These are phyloP conservation scores for Drosophila watanabei DNA, from an alignment of 1,140 invertebrate genomes.

Conservation along the genomic window DNA sequence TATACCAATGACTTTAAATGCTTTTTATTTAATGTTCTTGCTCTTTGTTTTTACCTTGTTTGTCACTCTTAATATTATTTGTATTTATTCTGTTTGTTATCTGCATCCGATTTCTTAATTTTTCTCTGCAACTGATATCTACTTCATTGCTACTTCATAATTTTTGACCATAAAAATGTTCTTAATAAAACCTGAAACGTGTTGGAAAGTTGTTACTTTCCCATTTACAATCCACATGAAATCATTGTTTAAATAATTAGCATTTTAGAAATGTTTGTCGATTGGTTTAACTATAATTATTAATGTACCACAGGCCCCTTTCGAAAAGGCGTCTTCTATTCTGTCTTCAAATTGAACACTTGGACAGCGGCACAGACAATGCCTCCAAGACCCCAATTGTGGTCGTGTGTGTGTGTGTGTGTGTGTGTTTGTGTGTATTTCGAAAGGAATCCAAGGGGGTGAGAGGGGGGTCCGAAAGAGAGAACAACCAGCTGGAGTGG, in stretches of 20 bases:
- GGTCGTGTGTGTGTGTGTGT: not conserved
- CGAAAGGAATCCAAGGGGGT: constrained; percentile 12
- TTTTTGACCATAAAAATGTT: not conserved
- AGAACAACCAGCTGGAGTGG: constrained; percentile 33
- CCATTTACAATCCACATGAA: not conserved
- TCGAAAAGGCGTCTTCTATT: constrained; percentile 13
- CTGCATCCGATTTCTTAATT: not conserved
- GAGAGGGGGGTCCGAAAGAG: not conserved
- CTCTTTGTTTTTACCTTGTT: not conserved
- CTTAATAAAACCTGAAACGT: not conserved
- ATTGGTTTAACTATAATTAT: constrained; percentile 17
- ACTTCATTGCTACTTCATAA: not conserved
- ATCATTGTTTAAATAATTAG: constrained; percentile 14
- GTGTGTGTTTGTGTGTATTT: constrained; percentile 9
- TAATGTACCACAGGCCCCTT: constrained; percentile 6
- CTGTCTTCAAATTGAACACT: constrained; percentile 8
- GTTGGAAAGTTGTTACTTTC: constrained; percentile 10
- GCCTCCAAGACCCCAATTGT: constrained; percentile 12
- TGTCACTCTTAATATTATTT: not conserved
- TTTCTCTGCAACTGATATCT: too few relatives aligned
- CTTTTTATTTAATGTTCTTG: not conserved
- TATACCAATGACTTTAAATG: too few relatives aligned
- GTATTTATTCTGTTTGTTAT: not conserved
- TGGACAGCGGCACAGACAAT: constrained; percentile 7
- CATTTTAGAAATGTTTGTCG: constrained; percentile 9